Evolutionary conservation across 53 echinoderm and acorn worm genomes (phyloP).

Genomic region (Zoroaster sp.): DNA sequence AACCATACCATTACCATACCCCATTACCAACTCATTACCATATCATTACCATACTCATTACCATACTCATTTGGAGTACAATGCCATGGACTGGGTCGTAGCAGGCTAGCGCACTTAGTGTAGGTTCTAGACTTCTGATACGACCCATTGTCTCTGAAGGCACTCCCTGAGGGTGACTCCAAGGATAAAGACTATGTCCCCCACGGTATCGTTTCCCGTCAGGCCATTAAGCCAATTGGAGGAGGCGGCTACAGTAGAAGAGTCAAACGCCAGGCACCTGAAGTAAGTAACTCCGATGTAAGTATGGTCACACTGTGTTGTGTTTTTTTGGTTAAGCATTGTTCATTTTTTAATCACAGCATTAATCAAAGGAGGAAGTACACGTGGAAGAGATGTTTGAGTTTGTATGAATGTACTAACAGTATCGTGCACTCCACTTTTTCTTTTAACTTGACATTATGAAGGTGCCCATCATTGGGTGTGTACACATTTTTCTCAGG

Average conservation of each 20-base stretch:
- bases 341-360: background rate
- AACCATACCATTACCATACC: too few species aligned
- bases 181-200: constrained; percentile 97
- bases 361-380: background rate
- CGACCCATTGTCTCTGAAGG: constrained; percentile 46
- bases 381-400: too few species aligned
- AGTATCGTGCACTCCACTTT: constrained; percentile 7
- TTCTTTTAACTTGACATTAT: background rate
- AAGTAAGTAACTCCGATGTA: constrained; percentile 53
- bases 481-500: too few species aligned
- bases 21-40: background rate
- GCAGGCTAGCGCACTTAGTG: background rate
- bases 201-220: constrained; percentile 88
- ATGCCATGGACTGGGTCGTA: too few species aligned
- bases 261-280: constrained; percentile 91
- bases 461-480: too few species aligned
- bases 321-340: background rate
- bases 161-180: constrained; percentile 83
- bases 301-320: background rate
- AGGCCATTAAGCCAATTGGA: constrained; percentile 77
- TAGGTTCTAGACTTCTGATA: background rate
- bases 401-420: too few species aligned
- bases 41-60: too few species aligned
- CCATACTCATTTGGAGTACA: too few species aligned
- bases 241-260: constrained; percentile 84